Evolutionary conservation across 2,888 invertebrate species (phyloP).

Genomic region (Sesamia inferens): DNA sequence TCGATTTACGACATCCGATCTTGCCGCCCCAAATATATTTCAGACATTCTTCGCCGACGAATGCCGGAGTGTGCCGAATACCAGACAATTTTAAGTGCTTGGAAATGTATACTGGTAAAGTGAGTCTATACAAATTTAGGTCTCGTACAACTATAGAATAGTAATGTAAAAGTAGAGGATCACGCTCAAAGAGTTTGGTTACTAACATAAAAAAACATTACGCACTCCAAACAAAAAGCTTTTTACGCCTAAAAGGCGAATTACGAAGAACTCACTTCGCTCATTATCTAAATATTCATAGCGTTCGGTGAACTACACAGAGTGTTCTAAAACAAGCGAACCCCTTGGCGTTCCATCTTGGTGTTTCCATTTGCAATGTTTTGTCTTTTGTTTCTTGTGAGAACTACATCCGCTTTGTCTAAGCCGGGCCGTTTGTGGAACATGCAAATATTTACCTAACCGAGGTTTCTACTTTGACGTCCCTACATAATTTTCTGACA

Average conservation of each 20-base stretch:
- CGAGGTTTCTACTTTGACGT: slow-evolving; percentile 78
- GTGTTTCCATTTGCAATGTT: slow-evolving; percentile 79
- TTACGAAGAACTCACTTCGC: slow-evolving; percentile 54
- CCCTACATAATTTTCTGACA: slow-evolving; percentile 78
- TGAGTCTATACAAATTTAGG: slow-evolving; percentile 51
- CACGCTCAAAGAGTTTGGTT: slow-evolving; percentile 26
- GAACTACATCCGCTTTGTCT: slow-evolving; percentile 80
- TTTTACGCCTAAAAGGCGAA: slow-evolving; percentile 57
- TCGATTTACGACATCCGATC: slow-evolving; percentile 65
- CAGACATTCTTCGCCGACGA: slow-evolving; percentile 47
- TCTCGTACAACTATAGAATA: slow-evolving; percentile 52
- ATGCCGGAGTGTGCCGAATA: slow-evolving; percentile 43
- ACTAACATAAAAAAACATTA: slow-evolving; percentile 55
- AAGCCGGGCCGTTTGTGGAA: slow-evolving; percentile 76
- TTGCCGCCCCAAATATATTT: slow-evolving; percentile 61
- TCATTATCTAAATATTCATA: slow-evolving; percentile 68
- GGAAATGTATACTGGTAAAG: slow-evolving; percentile 44
- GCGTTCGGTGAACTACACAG: slow-evolving; percentile 51
- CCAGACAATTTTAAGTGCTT: slow-evolving; percentile 52
- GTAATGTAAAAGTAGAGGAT: slow-evolving; percentile 40
- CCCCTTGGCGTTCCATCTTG: slow-evolving; percentile 68
- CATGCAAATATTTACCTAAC: slow-evolving; percentile 82
- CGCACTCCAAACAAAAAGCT: slow-evolving; percentile 60
- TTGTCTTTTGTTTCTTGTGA: slow-evolving; percentile 83
- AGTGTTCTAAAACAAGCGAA: slow-evolving; percentile 58